Evolutionary conservation across 1,140 invertebrate genomes (phyloP).

Genomic region (Cydia amplana): DNA sequence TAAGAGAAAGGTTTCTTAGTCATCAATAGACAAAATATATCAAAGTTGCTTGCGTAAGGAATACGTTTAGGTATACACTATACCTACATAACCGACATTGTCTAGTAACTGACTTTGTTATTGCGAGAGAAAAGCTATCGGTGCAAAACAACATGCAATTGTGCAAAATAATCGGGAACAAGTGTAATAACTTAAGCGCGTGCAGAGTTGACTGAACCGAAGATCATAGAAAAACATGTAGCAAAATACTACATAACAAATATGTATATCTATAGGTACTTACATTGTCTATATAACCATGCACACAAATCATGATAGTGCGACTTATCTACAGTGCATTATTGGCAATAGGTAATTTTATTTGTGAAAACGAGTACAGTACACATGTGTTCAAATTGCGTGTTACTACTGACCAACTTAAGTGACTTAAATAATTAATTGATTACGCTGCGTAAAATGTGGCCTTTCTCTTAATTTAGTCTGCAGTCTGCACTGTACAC

Average conservation of each 20-base stretch:
- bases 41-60: slow-evolving; percentile 1
- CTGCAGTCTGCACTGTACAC: neutral
- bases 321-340: neutral
- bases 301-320: neutral
- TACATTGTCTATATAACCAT: neutral
- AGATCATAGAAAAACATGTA: slow-evolving; percentile 29
- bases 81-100: no score
- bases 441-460: neutral
- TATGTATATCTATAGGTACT: neutral
- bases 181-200: slow-evolving; percentile 35
- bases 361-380: neutral
- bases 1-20: neutral
- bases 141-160: slow-evolving; percentile 31
- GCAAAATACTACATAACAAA: neutral
- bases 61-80: no score
- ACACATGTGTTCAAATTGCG: no score
- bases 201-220: slow-evolving; percentile 54
- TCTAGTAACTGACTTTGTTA: neutral
- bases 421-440: slow-evolving; percentile 9
- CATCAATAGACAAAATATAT: neutral
- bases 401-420: neutral
- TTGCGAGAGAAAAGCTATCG: slow-evolving; percentile 12
- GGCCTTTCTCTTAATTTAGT: slow-evolving; percentile 8
- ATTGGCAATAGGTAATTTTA: neutral
- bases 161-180: slow-evolving; percentile 47